These are phyloP conservation scores for Chaenodraco wilsoni DNA, from an alignment of 2,797 vertebrate genomes.

Conservation along the genomic window DNA sequence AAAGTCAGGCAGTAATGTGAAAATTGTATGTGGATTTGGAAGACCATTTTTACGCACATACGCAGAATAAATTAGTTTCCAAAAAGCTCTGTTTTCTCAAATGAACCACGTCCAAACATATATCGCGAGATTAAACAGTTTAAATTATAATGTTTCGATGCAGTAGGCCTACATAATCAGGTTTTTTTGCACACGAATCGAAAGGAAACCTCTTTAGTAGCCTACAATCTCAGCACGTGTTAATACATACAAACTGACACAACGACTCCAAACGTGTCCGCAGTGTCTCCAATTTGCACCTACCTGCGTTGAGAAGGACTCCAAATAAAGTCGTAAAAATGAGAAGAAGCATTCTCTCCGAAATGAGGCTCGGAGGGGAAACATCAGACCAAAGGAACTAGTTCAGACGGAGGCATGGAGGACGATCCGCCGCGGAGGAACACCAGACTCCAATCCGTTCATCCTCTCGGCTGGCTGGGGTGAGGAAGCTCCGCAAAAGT, in stretches of 20 bases:
- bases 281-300: conserved; percentile 35
- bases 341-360: conserved; percentile 89
- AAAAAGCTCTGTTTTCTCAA: not conserved
- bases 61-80: not conserved
- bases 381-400: conserved; percentile 67
- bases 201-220: not conserved
- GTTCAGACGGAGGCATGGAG: conserved; percentile 39
- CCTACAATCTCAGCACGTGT: not conserved
- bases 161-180: not conserved
- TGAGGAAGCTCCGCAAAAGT: conserved; percentile 46
- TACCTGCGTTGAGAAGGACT: conserved; percentile 89
- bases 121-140: accelerated
- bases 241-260: not conserved
- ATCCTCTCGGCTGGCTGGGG: conserved; percentile 37
- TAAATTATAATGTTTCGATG: not conserved
- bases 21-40: not conserved
- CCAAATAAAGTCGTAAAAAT: conserved; percentile 88
- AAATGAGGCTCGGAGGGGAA: conserved; percentile 69
- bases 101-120: not conserved
- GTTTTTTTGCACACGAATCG: conserved; percentile 17
- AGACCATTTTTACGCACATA: not conserved
- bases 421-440: conserved; percentile 24
- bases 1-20: not conserved
- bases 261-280: not conserved
- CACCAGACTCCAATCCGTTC: conserved; percentile 34